Conservation (phyloP, 2,797 vertebrate species). For the Furcifer pardalis region DNA sequence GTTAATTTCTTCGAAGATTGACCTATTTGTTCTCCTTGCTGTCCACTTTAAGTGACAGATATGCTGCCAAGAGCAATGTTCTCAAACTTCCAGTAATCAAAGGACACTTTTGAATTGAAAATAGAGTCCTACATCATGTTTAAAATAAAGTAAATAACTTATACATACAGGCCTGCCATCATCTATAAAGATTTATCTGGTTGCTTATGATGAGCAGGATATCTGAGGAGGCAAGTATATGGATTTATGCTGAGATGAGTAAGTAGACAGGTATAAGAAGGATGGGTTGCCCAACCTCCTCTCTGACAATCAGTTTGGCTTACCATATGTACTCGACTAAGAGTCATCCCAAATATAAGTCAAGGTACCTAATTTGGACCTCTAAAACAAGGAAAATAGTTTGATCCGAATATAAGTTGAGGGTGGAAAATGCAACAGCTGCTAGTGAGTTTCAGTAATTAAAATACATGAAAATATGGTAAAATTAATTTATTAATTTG, state of each 20-base stretch:
- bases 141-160: not conserved
- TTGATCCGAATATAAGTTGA: no score
- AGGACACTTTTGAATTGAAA: not conserved
- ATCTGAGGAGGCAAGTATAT: not conserved
- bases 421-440: no score
- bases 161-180: not conserved
- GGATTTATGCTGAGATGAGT: not conserved
- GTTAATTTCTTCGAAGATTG: no score
- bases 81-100: not conserved
- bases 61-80: not conserved
- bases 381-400: no score
- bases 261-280: not conserved
- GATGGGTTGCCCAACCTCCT: not conserved
- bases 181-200: no score
- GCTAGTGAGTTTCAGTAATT: no score
- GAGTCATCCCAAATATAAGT: no score
- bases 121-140: not conserved
- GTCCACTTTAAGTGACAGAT: not conserved
- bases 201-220: not conserved
- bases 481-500: no score
- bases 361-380: no score
- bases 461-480: no score
- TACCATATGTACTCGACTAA: no score
- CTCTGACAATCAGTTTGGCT: not conserved
- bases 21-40: no score